Conservation (phyloP, 2,797 vertebrate genomes). For the Peromyscus melanophrys region DNA sequence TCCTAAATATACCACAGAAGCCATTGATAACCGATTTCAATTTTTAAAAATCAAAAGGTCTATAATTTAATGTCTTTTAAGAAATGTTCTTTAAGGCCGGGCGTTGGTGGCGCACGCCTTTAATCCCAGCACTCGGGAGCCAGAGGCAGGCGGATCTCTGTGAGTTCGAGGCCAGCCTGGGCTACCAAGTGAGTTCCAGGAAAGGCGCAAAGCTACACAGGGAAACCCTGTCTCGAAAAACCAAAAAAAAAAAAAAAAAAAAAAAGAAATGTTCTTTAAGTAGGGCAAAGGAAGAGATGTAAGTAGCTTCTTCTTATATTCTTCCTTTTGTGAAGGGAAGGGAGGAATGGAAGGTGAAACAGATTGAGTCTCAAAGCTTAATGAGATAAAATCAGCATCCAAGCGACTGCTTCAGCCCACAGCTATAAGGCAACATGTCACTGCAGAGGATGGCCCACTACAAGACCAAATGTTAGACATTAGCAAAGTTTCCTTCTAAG, state of each 20-base stretch:
- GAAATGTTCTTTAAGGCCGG: constrained; percentile 73
- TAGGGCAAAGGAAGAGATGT: constrained; percentile 66
- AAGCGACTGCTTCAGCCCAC: neutral
- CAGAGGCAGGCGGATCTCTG: no score
- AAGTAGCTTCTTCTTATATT: neutral
- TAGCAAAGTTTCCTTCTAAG: constrained; percentile 3
- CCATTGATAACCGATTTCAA: constrained; percentile 52
- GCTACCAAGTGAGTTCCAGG: no score
- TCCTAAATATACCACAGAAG: constrained; percentile 10
- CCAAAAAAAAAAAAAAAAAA: no score
- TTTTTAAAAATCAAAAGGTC: constrained; percentile 53
- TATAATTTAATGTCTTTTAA: constrained; percentile 77
- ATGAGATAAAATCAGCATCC: neutral
- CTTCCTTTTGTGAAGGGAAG: neutral
- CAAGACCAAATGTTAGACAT: neutral
- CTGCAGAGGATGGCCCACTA: neutral
- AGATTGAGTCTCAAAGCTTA: constrained; percentile 39
- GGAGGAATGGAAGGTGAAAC: neutral
- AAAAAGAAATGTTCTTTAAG: constrained; percentile 74
- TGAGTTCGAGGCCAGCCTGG: no score
- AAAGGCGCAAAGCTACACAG: no score
- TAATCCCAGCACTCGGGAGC: no score
- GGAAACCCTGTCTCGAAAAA: no score
- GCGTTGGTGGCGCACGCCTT: no score
- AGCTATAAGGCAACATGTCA: neutral